Base-by-base conservation (phyloP, 2,888 invertebrate species). In the Harpalus rubripes region DNA sequence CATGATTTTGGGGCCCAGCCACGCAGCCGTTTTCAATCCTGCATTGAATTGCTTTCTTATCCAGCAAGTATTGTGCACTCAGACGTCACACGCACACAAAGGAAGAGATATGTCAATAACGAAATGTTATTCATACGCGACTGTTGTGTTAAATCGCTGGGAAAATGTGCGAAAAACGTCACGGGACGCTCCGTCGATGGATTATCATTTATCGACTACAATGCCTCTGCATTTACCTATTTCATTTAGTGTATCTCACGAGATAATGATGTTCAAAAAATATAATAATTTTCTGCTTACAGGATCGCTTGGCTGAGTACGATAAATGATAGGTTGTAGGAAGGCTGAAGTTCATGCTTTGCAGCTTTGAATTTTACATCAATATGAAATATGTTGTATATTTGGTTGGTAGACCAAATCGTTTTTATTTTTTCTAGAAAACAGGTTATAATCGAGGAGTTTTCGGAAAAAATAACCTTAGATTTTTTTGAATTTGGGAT, bases 51-150 rank as follows among this genome's bases (percentile, higher is more conserved):
- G 76, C 83, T 61, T 72, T 83, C 72, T 72, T 83, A 72, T 83
- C 83, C 83, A 74, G 83, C 74, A 74, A 83, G 83, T 72, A 83
- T 83, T 83, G 83, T 83, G 83, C 83, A 76, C 83, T 83, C 74
- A 83, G 74, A 83, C 72, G 83, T 83, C 83, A 83, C 74, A 32
- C 56, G 61, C 76, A 74, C 59, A 83, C 83, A 83, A 83, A 59
- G 61, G 83, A 74, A 74, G 74, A 83, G 84, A 84, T 84, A 84
- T 84, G 84, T 84, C 84, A 84, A 84, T 84, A 84, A 84, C 84
- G 76, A 84, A 84, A 84, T 84, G 84, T 84, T 84, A 84, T 84
- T 84, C 84, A 84, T 78, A 84, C 63, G 78, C 22, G 83, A 83
- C 74, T 83, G 83, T 83, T 83, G 83, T 83, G 76, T 83, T 83